These are phyloP conservation scores for Morelia viridis DNA, from an alignment of 2,797 vertebrate genomes.

Conservation along the genomic window DNA sequence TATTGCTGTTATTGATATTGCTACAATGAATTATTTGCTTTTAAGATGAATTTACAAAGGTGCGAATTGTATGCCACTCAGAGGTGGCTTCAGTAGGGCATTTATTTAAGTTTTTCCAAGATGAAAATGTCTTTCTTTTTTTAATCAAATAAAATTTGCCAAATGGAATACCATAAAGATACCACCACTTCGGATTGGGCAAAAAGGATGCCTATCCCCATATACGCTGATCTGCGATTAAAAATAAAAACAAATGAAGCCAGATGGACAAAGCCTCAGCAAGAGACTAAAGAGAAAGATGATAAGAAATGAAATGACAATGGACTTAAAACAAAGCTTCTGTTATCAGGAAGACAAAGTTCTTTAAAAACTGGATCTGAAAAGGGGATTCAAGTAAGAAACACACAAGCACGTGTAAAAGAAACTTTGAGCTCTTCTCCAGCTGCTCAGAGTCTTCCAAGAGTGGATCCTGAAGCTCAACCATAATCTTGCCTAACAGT, in stretches of 20 bases:
- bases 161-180: background rate
- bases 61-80: too few relatives aligned
- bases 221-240: background rate
- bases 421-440: background rate
- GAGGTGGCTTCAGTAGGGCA: too few relatives aligned
- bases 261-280: background rate
- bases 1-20: background rate
- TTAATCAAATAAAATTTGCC: background rate
- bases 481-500: background rate
- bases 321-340: constrained; percentile 13
- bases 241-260: background rate
- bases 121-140: background rate
- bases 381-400: background rate
- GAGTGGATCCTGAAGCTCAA: background rate
- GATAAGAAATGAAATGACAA: constrained; percentile 3
- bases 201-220: background rate
- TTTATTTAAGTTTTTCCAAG: background rate
- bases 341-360: background rate
- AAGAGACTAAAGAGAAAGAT: background rate
- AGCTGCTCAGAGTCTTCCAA: background rate
- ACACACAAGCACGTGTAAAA: background rate
- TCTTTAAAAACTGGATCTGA: background rate
- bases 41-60: too few relatives aligned
- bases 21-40: too few relatives aligned
- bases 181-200: background rate